A percentile compares a stretch with the other conserved stretches of the same genome.
phyloP scores from a whole-genome alignment of 2,888 invertebrate species.

The Drosophila neoperkinsi region DNA sequence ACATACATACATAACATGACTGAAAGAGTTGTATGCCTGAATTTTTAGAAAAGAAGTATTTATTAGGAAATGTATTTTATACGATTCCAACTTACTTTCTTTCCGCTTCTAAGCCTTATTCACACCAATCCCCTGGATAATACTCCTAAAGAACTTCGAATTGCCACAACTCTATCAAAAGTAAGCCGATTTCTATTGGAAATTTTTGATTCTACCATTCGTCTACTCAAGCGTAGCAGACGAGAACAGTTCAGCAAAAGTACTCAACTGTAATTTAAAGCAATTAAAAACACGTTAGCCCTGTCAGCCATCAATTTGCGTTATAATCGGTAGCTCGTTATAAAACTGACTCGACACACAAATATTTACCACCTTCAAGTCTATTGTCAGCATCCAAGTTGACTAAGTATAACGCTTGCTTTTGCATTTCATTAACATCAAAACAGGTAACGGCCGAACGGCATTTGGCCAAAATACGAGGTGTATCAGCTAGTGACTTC shows the following conservation, averaged over 20 bases:
- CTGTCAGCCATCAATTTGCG: conserved; percentile 27
- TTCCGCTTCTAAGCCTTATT: not conserved
- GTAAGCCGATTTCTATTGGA: not conserved
- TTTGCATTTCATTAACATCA: conserved; percentile 78
- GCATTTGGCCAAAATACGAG: conserved; percentile 25
- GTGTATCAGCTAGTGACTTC: conserved; percentile 21
- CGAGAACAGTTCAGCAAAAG: not conserved
- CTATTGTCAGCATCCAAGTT: conserved; percentile 6
- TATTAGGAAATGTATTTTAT: not conserved
- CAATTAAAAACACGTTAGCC: conserved; percentile 13
- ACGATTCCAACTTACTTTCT: not conserved
- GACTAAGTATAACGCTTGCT: conserved; percentile 44
- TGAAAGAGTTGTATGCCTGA: no score
- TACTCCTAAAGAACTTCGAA: not conserved
- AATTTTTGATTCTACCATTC: not conserved
- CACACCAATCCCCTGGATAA: not conserved
- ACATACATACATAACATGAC: not conserved
- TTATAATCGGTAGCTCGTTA: conserved; percentile 31
- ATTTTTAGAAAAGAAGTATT: not conserved
- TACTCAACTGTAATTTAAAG: conserved; percentile 1
- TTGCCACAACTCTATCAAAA: not conserved
- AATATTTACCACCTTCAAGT: conserved; percentile 37
- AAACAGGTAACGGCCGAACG: conserved; percentile 55
- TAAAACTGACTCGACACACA: conserved; percentile 52
- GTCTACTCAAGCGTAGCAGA: not conserved